These are phyloP conservation scores for Trachymyrmex cornetzi DNA, from an alignment of 1,140 invertebrate genomes.

Conservation along the genomic window DNA sequence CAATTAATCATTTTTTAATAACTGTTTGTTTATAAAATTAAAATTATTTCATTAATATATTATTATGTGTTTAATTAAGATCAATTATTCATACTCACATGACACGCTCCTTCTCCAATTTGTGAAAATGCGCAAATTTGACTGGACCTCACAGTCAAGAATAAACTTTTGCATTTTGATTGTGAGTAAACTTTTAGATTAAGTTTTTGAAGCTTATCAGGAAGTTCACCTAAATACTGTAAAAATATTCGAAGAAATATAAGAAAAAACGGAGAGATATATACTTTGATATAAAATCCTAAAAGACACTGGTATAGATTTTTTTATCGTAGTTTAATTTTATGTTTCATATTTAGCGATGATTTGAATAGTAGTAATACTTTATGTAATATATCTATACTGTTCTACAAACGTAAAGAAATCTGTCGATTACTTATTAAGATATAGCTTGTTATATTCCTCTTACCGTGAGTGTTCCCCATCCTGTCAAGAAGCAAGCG, in stretches of 20 bases:
- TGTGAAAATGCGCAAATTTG: constrained; percentile 89
- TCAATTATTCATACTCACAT: constrained; percentile 82
- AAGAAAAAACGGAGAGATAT: background rate
- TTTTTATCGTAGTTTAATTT: background rate
- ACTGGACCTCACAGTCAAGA: constrained; percentile 15
- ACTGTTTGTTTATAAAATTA: background rate
- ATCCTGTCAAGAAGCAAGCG: constrained; percentile 83
- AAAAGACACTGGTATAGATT: background rate
- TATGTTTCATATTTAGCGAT: background rate
- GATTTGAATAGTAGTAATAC: background rate
- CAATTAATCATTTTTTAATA: background rate
- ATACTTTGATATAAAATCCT: background rate
- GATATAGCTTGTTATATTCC: background rate
- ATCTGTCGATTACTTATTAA: background rate
- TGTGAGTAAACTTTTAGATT: constrained; percentile 70
- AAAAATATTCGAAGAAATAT: constrained; percentile 1
- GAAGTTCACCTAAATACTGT: constrained; percentile 71
- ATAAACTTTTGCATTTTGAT: constrained; percentile 65
- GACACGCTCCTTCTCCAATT: constrained; percentile 86
- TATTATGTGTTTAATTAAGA: background rate
- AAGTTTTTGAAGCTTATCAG: constrained; percentile 78
- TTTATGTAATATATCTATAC: background rate
- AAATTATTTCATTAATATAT: background rate
- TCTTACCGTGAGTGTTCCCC: constrained; percentile 78
- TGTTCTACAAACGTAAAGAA: background rate